Evolutionary conservation across 2,113 vertebrate genomes (phyloP), one percentile per base, ranked within the genome.

Genomic region (Cinclus mexicanus): DNA sequence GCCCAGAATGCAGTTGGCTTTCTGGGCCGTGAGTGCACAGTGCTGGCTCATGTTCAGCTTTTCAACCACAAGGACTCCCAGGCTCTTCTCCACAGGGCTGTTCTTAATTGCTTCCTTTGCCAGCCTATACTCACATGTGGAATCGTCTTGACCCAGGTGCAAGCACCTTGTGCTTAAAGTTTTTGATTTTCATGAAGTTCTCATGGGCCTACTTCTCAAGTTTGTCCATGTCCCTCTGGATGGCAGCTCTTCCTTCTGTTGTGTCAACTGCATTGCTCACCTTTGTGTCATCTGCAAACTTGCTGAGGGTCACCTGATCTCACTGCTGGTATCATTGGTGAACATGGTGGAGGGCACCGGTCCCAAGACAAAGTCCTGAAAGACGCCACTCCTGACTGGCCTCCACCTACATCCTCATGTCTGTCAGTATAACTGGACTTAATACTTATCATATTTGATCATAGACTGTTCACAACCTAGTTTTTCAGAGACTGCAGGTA

Each of bases 341-440:
- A n/a, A n/a, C 16, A n/a, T 7, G 21, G 3, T 46, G 53, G 46
- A 53, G 28, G 23, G 3, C 53, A 53, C 20, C 0, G 3, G 28
- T 39, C 12, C 31, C 37, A 39, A 29, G 53, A 46, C 24, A 68
- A 46, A 68, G n/a, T 20, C 39, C 46, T 53, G n/a, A 29, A 33
- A 52, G 53, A 41, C 16, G 39, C 20, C 24, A 21, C 4, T 53
- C 29, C 31, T 83, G 61, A 41, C 20, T 2, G 0, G 24, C 61
- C n/a, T 75, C 46, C 39, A 68, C 39, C 39, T 59, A 31, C 16
- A 18, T 74, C 68, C 79, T 83, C 20, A 8, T 25, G 8, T n/a
- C 59, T 81, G 14, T 50, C 65, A 41, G 39, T 74, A 52, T 57
- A 69, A 85, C 46, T n/a, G 79, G 37, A 29, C 4, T 88, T 89